Base-by-base conservation (phyloP, 2,797 vertebrate species). In the Poecilia gillii region DNA sequence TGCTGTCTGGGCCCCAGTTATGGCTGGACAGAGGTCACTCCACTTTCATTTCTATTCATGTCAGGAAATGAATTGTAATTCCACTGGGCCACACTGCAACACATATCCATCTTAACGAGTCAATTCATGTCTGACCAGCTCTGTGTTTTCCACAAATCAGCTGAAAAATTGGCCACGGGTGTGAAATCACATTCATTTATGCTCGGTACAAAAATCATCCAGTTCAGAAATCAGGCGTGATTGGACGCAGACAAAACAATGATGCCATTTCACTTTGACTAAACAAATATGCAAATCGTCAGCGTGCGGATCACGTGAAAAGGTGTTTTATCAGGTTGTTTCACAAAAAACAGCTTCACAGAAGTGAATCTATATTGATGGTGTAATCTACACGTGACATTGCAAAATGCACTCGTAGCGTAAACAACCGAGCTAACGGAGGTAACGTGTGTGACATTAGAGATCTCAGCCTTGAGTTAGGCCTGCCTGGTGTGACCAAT, bases 31-130 rank as follows among this genome's bases (percentile, higher is more conserved):
- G 62, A 76, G 83, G 85, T 88, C 83, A 81, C 79, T 74, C 77
- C 74, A 72, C 82, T 82, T 88, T 84, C 75, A 86, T 89, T 88
- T 85, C 75, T 79, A 89, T 91, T 90, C 78, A 83, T 76, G 78
- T 85, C 83, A 86, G 83, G 75, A 86, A 85, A 83, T 88, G 47
- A 88, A 88, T 87, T 87, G 81, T 80, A 77, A 81, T 78, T 90
- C 83, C 74, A 76, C 43, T 1, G 11, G 76, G 84, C 55, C 72
- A 23, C 41, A 25, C 33, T 33, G 70, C 73, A 45, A 73, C 71
- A 51, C 57, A 74, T 47, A 86, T 89, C 82, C 70, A 76, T 89
- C 85, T 82, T 51, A 68, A 46, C 78, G 82, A 72, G 74, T 78
- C 79, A 45, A 47, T 85, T 81, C 76, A 36, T 70, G 79, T 86